A percentile compares a stretch with the other conserved stretches of the same genome.
Evolutionary conservation across 2,888 invertebrate species (phyloP).

Genomic region (Mongoloraphidia duomilia): DNA sequence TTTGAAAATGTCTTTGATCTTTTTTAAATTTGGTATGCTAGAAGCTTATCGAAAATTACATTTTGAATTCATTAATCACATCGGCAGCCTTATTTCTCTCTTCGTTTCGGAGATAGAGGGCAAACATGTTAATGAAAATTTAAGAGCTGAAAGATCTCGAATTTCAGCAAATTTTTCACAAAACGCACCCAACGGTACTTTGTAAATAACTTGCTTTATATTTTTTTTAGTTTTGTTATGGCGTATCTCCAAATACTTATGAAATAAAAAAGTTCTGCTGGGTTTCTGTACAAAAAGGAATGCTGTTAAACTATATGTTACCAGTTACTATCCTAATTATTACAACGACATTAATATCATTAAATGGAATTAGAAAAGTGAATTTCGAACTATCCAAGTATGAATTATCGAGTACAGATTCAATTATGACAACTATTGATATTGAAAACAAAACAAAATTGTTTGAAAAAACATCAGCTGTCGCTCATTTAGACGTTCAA

Average conservation of each 20-base stretch:
- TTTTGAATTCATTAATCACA: too few species aligned
- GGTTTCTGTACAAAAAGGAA: conserved; percentile 62
- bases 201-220: background rate
- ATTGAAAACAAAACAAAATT: conserved; percentile 4
- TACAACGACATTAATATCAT: conserved; percentile 44
- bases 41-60: too few species aligned
- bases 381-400: conserved; percentile 28
- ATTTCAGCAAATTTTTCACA: background rate
- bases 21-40: too few species aligned
- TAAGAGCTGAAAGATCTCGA: too few species aligned
- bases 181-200: background rate
- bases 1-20: too few species aligned
- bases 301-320: conserved; percentile 61
- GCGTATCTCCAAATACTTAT: conserved; percentile 53
- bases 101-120: too few species aligned
- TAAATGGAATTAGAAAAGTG: conserved; percentile 35
- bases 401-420: conserved; percentile 28
- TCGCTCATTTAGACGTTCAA: background rate
- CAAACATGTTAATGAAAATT: too few species aligned
- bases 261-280: conserved; percentile 61
- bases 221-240: conserved; percentile 42
- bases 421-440: conserved; percentile 11
- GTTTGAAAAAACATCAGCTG: background rate
- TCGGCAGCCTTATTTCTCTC: too few species aligned
- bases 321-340: conserved; percentile 54